Evolutionary conservation across 2,888 invertebrate genomes (phyloP).

Genomic region (Brachypalpus laphriformis): DNA sequence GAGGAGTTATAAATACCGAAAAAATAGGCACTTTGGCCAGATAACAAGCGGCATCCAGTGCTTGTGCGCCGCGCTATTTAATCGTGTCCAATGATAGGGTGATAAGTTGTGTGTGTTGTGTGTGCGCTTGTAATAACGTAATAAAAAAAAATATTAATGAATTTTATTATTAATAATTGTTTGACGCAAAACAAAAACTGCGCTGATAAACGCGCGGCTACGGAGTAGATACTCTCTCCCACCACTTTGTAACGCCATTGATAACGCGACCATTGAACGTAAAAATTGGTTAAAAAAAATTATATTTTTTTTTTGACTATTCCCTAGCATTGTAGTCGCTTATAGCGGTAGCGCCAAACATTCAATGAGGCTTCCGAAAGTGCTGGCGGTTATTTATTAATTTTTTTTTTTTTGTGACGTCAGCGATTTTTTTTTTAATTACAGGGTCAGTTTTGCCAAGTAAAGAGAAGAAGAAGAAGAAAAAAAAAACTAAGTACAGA

Average conservation of each 20-base stretch:
- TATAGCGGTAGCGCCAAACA: not conserved
- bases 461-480: not conserved
- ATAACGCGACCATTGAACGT: constrained; percentile 18
- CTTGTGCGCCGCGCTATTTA: constrained; percentile 38
- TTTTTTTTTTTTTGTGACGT: constrained; percentile 23
- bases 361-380: constrained; percentile 39
- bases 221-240: not conserved
- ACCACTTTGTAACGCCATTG: constrained; percentile 30
- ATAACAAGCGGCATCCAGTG: constrained; percentile 32
- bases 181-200: constrained; percentile 61
- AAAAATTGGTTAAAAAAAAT: not conserved
- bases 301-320: not conserved
- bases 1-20: constrained; percentile 30
- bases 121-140: constrained; percentile 36
- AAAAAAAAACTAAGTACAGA: constrained; percentile 11
- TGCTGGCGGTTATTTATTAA: constrained; percentile 1
- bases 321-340: not conserved
- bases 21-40: constrained; percentile 25
- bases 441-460: constrained; percentile 43
- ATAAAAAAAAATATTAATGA: constrained; percentile 21
- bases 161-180: constrained; percentile 38
- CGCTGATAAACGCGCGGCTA: constrained; percentile 31
- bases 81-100: constrained; percentile 36
- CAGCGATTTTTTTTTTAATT: not conserved
- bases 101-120: constrained; percentile 30